Conservation (phyloP, 2,888 invertebrate species). For the Cataglyphis altisquamis region DNA sequence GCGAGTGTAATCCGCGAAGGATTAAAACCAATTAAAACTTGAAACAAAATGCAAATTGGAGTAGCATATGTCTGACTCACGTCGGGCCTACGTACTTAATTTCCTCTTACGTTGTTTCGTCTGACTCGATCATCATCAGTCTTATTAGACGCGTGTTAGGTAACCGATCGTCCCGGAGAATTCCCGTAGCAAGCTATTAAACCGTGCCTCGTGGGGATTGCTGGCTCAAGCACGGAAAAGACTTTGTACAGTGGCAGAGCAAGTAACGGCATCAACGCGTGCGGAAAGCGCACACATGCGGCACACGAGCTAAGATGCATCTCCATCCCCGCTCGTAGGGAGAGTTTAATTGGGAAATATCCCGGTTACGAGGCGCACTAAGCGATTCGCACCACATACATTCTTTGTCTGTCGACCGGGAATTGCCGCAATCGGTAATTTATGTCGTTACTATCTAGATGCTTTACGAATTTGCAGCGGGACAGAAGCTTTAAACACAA, state of each 20-base stretch:
- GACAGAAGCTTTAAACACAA: conserved; percentile 13
- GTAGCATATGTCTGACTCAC: conserved; percentile 38
- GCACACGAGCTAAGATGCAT: conserved; percentile 18
- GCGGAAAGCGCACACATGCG: conserved; percentile 17
- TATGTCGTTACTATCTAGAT: conserved; percentile 49
- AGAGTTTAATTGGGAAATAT: conserved; percentile 74
- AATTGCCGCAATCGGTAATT: conserved; percentile 68
- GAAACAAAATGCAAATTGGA: conserved; percentile 60
- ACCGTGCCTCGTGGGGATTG: conserved; percentile 32
- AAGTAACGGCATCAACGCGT: conserved; percentile 33
- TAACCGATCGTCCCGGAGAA: conserved; percentile 60
- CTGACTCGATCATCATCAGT: conserved; percentile 59
- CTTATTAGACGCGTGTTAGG: conserved; percentile 59
- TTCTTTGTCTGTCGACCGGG: conserved; percentile 75
- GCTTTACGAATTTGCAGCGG: conserved; percentile 53
- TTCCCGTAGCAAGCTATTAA: conserved; percentile 67
- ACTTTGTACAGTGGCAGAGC: conserved; percentile 42
- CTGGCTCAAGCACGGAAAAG: conserved; percentile 37
- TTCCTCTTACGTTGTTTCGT: conserved; percentile 59
- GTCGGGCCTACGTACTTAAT: conserved; percentile 49
- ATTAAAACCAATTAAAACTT: conserved; percentile 55
- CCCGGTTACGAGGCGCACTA: conserved; percentile 54
- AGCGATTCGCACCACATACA: conserved; percentile 44
- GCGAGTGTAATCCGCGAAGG: conserved; percentile 29
- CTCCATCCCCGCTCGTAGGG: conserved; percentile 10